Conservation (phyloP, 2,888 invertebrate genomes). For the Tiliacea citrago region DNA sequence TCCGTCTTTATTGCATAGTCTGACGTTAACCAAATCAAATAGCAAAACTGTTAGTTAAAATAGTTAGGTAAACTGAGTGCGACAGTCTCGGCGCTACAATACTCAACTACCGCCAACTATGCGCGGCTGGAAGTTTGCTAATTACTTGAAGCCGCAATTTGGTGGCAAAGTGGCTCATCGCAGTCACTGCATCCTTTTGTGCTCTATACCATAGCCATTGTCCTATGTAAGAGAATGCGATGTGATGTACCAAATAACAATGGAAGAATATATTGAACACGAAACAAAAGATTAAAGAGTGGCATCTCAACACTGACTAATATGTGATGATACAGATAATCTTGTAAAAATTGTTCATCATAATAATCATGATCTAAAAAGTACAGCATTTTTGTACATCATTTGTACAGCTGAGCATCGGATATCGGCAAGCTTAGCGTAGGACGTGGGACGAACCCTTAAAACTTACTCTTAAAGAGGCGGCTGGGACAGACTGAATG, state of each 20-base stretch:
- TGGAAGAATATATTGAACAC: neutral
- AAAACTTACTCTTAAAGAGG: neutral
- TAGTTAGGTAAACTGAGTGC: slow-evolving; percentile 31
- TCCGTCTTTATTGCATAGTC: neutral
- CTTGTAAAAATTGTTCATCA: neutral
- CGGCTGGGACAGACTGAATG: neutral
- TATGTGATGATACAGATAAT: neutral
- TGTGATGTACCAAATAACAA: neutral
- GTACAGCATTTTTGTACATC: no score
- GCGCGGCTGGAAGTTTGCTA: slow-evolving; percentile 38
- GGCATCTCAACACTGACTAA: neutral
- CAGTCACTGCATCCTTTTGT: slow-evolving; percentile 9
- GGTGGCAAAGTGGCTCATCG: slow-evolving; percentile 30
- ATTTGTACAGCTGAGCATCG: neutral
- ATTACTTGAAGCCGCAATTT: slow-evolving; percentile 51
- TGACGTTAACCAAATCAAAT: neutral
- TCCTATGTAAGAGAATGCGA: neutral
- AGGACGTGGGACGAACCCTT: neutral
- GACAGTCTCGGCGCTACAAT: slow-evolving; percentile 13
- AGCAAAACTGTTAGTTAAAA: slow-evolving; percentile 20
- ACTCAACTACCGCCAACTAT: neutral
- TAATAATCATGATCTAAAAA: neutral
- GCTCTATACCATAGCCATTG: neutral
- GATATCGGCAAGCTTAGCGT: neutral
- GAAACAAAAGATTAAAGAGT: neutral